A percentile compares a stretch with the other conserved stretches of the same genome.
phyloP scores from a whole-genome alignment of 2,113 vertebrate genomes.

The Pan troglodytes region DNA sequence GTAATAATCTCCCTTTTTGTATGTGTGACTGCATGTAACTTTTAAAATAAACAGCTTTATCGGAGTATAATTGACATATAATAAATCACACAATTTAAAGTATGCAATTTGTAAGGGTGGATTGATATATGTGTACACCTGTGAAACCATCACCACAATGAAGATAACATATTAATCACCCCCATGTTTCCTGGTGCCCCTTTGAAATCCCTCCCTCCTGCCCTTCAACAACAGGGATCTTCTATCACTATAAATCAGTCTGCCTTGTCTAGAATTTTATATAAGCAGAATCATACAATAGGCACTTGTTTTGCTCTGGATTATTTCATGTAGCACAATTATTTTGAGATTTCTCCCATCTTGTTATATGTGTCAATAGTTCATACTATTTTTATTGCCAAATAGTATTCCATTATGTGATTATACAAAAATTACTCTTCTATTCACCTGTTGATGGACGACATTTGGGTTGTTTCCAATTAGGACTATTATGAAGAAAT shows the following conservation, averaged over 20 bases:
- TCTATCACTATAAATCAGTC: slow-evolving; percentile 32
- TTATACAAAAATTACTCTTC: background rate
- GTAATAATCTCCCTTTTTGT: background rate
- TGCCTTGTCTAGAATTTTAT: slow-evolving; percentile 7
- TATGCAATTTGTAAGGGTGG: background rate
- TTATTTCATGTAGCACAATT: slow-evolving; percentile 22
- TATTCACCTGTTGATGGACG: background rate
- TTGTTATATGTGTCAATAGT: background rate
- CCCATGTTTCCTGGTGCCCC: background rate
- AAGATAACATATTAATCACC: background rate
- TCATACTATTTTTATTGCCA: background rate
- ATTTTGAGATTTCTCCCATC: background rate
- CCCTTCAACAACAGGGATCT: background rate
- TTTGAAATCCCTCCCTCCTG: background rate
- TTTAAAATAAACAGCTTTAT: slow-evolving; percentile 1
- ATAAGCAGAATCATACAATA: background rate
- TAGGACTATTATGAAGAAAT: background rate
- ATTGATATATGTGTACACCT: background rate
- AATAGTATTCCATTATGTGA: background rate
- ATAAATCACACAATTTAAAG: slow-evolving; percentile 40
- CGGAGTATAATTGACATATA: background rate
- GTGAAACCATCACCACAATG: background rate
- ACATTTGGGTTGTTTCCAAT: slow-evolving; percentile 7
- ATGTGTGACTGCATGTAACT: background rate
- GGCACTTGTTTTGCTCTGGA: background rate